These are phyloP conservation scores for Gryon sp. DNA, from an alignment of 1,140 invertebrate species.

Conservation along the genomic window DNA sequence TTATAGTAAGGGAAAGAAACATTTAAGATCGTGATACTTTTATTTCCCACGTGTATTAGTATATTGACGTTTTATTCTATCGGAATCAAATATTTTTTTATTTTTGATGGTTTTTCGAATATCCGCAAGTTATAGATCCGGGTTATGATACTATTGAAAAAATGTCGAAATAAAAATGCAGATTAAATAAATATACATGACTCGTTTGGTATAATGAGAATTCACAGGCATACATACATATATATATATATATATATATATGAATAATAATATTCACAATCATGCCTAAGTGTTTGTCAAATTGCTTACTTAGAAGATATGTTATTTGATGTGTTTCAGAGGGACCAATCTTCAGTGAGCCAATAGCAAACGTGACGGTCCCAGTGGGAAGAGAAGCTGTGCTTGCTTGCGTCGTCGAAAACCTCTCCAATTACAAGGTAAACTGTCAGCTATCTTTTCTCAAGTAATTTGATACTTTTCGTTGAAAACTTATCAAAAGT, in stretches of 20 bases:
- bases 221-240: too few species aligned
- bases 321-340: constrained; percentile 81
- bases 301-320: constrained; percentile 55
- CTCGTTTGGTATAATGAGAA: neutral
- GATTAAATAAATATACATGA: neutral
- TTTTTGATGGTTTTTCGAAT: neutral
- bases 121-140: too few species aligned
- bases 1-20: constrained; percentile 17
- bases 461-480: constrained; percentile 63
- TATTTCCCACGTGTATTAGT: constrained; percentile 40
- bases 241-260: too few species aligned
- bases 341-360: constrained; percentile 86
- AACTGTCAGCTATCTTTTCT: constrained; percentile 71
- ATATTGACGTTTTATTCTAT: constrained; percentile 6
- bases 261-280: constrained; percentile 3
- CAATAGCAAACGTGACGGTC: constrained; percentile 91
- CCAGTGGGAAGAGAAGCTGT: constrained; percentile 90
- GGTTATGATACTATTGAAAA: too few species aligned
- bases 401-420: constrained; percentile 90
- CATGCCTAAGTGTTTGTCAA: constrained; percentile 24
- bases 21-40: constrained; percentile 14
- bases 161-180: neutral
- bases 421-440: constrained; percentile 92
- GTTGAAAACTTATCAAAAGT: constrained; percentile 61
- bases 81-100: constrained; percentile 27